Percentiles rank a stretch among this genome's conserved stretches.
Evolutionary conservation across 2,888 invertebrate genomes (phyloP).

Genomic region (Schizotus pectinicornis): DNA sequence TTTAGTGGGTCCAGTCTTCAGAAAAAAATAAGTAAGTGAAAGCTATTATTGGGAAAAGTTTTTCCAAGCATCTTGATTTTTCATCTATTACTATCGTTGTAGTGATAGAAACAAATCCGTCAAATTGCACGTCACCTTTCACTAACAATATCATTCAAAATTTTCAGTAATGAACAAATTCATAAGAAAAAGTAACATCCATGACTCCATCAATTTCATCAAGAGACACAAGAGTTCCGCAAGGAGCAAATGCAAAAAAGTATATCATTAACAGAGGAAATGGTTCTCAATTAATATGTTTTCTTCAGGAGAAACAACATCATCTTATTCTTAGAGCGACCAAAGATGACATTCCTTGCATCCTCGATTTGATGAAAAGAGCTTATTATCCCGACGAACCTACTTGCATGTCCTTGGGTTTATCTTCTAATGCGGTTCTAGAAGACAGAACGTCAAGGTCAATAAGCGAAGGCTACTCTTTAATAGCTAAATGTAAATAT

Average conservation of each 20-base stretch:
- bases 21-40: neutral
- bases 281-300: neutral
- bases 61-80: neutral
- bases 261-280: neutral
- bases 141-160: constrained; percentile 10
- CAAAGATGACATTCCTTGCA: constrained; percentile 56
- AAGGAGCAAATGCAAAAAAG: constrained; percentile 7
- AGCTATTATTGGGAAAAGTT: neutral
- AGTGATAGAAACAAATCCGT: constrained; percentile 1
- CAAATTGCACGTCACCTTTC: neutral
- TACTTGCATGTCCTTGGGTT: constrained; percentile 58
- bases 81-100: neutral
- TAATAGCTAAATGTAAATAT: constrained; percentile 55
- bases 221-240: neutral
- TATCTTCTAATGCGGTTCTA: constrained; percentile 49
- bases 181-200: constrained; percentile 7
- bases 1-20: no score
- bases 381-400: constrained; percentile 65
- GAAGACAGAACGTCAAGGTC: constrained; percentile 38
- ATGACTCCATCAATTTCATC: constrained; percentile 14
- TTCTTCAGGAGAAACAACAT: constrained; percentile 2
- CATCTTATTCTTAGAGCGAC: constrained; percentile 56
- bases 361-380: constrained; percentile 61
- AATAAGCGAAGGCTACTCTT: constrained; percentile 15
- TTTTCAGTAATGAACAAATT: constrained; percentile 19